Evolutionary conservation across 2,797 vertebrate species (phyloP), one percentile per base, ranked within the genome.

Genomic region (Cottoperca gobio): DNA sequence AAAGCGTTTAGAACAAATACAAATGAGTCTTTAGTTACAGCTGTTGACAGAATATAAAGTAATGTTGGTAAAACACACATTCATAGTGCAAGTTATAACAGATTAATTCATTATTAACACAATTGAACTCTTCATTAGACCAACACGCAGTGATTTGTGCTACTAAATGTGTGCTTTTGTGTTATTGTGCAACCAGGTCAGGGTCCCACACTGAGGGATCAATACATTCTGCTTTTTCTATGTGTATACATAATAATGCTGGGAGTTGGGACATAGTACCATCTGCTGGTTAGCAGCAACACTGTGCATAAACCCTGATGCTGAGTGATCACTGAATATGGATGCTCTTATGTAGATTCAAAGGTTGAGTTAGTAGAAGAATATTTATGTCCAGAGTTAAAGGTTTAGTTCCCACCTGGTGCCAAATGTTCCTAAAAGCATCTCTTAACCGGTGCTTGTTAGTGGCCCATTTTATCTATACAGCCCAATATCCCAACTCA

Each of bases 251-350:
- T 42, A 6, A 49, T 53, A 13, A n/a, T 23, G 9, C 7, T 12
- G 43, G 39, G 75, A 71, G 49, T 13, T 73, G 72, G 23, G 50
- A 75, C 65, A 77, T 46, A 81, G 80, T 85, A 87, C 87, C 86
- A 84, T 84, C 86, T 90, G 64, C 87, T 91, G 86, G 88, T 70
- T 46, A 69, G 57, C 43, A 59, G 57, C 35, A 64, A 81, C 45
- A 66, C 31, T 57, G 50, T 82, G 58, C 46, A 54, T 57, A 4
- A 53, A 55, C 9, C 11, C n/a, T 49, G 26, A 33, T 1, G 17
- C 37, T 19, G n/a, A 28, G 12, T 12, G 12, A 67, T 78, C 23
- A 21, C 31, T 57, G 5, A 46, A 17, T 40, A 46, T 63, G 49
- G 19, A 33, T 11, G 6, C 24, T 11, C 24, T 16, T 63, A 3